These are phyloP conservation scores for Galeopterus variegatus DNA, from an alignment of 2,113 vertebrate genomes.

Conservation along the genomic window DNA sequence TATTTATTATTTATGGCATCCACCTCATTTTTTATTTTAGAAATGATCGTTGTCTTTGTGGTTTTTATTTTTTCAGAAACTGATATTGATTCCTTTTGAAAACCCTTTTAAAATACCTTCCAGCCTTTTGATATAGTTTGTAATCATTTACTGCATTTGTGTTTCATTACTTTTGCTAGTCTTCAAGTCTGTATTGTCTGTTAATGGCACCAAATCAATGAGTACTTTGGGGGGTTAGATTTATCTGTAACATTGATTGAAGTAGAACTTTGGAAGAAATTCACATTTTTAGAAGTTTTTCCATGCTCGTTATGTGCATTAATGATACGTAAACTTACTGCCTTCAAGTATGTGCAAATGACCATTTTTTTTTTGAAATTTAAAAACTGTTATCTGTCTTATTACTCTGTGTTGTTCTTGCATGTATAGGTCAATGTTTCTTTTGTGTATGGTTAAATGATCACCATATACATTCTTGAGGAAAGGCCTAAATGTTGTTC, in stretches of 20 bases:
- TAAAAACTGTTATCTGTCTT: not conserved
- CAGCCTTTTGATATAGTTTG: not conserved
- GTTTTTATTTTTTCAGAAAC: slow-evolving; percentile 7
- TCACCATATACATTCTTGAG: not conserved
- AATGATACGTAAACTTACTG: not conserved
- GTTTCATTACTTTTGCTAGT: not conserved
- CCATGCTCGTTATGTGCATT: not conserved
- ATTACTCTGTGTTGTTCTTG: not conserved
- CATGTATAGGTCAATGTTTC: not conserved
- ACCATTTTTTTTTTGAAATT: not conserved
- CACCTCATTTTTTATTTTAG: slow-evolving; percentile 27
- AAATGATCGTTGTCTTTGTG: not conserved
- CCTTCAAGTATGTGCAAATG: not conserved
- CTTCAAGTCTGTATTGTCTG: not conserved
- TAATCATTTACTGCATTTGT: not conserved
- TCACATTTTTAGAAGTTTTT: not conserved
- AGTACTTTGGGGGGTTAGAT: not conserved
- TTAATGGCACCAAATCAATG: not conserved
- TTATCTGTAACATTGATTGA: not conserved
- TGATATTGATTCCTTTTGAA: slow-evolving; percentile 32
- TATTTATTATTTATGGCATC: slow-evolving; percentile 10
- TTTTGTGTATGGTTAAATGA: not conserved
- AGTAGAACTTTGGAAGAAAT: slow-evolving; percentile 1
- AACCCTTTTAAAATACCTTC: slow-evolving; percentile 30
- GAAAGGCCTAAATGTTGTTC: not conserved